Conservation (phyloP, 2,888 invertebrate genomes). For the Ferrisia virgata region DNA sequence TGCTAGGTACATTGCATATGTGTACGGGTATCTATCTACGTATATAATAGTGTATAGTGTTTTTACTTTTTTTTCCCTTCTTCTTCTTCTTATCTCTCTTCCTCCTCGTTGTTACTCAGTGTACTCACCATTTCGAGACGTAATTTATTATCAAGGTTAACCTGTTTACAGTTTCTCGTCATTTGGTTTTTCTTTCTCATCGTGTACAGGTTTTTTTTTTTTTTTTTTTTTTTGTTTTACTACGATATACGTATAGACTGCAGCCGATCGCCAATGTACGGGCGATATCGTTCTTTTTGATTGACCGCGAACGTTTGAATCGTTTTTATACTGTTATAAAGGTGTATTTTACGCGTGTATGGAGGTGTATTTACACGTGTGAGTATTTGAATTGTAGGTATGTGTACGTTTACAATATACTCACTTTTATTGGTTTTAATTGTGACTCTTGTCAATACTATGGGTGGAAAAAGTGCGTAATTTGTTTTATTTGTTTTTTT, state of each 20-base stretch:
- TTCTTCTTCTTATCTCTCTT: not conserved
- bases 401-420: not conserved
- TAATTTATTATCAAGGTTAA: conserved; percentile 42
- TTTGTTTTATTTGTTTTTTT: not conserved
- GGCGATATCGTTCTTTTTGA: not conserved
- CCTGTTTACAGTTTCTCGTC: conserved; percentile 43
- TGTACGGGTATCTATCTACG: not conserved
- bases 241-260: not conserved
- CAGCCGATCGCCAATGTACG: not conserved
- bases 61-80: not conserved
- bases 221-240: not conserved
- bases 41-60: not conserved
- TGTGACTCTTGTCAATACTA: not conserved
- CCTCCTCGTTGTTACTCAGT: not conserved
- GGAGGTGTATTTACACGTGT: not conserved
- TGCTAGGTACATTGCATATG: not conserved
- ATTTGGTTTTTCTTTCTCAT: conserved; percentile 38
- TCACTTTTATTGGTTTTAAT: not conserved
- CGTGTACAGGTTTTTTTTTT: conserved; percentile 31
- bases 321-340: not conserved
- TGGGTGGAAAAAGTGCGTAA: not conserved
- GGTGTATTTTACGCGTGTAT: not conserved
- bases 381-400: too few species aligned
- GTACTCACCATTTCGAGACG: conserved; percentile 37
- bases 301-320: not conserved